A percentile compares a stretch with the other conserved stretches of the same genome.
Conservation (phyloP, 2,113 vertebrate species). For the Fregetta grallaria region DNA sequence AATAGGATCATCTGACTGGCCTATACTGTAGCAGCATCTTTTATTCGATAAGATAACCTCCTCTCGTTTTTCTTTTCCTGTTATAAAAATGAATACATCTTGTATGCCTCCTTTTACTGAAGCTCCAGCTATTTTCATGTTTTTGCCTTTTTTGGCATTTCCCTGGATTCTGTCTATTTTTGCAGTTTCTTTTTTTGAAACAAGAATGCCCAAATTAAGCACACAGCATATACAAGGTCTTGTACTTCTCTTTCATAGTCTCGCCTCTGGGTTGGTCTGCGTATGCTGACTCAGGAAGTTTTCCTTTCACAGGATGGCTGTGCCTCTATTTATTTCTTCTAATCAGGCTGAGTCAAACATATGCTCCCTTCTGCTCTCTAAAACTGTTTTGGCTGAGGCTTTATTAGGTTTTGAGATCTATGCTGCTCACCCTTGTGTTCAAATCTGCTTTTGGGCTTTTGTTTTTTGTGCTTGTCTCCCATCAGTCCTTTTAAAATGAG, state of each 20-base stretch:
- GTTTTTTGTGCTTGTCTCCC: constrained; percentile 75
- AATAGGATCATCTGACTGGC: neutral
- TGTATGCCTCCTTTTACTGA: neutral
- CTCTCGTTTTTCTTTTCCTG: neutral
- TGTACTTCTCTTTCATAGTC: neutral
- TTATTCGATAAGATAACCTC: neutral
- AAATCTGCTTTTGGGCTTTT: constrained; percentile 71
- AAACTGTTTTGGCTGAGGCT: constrained; percentile 67
- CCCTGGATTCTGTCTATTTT: neutral
- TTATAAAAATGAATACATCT: neutral
- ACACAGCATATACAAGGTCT: neutral
- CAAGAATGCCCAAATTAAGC: neutral
- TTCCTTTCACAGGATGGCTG: constrained; percentile 16
- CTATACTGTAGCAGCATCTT: neutral
- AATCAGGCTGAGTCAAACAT: constrained; percentile 53
- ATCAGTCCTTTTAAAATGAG: constrained; percentile 67
- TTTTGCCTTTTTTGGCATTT: neutral
- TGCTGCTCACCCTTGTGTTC: constrained; percentile 54
- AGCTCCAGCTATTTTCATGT: neutral
- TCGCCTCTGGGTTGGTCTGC: neutral
- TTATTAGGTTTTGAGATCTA: constrained; percentile 65
- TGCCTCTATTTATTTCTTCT: constrained; percentile 64
- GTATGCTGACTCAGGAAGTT: constrained; percentile 1
- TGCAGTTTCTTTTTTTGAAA: neutral
- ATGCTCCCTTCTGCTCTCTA: neutral